These are phyloP conservation scores for Chrysolophus pictus DNA, from an alignment of 2,797 vertebrate genomes.

Conservation along the genomic window DNA sequence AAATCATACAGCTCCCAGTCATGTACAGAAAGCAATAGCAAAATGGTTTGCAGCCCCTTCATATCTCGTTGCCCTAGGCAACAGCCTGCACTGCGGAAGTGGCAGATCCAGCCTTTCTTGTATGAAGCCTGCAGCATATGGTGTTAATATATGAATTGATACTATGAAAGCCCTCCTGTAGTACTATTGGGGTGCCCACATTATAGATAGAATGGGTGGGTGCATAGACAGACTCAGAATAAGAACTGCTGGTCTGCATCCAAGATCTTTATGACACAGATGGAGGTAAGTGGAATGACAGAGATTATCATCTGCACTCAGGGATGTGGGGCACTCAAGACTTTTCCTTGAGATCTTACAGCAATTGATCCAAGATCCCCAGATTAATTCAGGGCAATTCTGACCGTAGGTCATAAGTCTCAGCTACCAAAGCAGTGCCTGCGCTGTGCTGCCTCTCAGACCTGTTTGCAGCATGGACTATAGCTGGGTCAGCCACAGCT, in stretches of 20 bases:
- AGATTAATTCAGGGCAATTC: background rate
- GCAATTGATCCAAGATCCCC: background rate
- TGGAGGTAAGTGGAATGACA: background rate
- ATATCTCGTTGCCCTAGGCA: conserved; percentile 59
- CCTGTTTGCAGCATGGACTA: background rate
- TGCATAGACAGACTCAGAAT: background rate
- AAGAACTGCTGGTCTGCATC: conserved; percentile 15
- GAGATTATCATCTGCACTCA: background rate
- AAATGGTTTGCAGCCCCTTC: conserved; percentile 29
- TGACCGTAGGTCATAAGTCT: background rate
- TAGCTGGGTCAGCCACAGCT: background rate
- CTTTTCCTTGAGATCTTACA: conserved; percentile 20
- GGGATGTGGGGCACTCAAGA: background rate
- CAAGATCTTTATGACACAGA: background rate
- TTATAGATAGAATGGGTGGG: background rate
- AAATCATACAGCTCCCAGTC: conserved; percentile 18
- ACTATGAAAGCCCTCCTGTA: background rate
- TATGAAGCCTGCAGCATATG: background rate
- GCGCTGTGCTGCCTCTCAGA: background rate
- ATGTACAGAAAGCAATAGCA: conserved; percentile 25
- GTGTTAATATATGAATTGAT: conserved; percentile 30
- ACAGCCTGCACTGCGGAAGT: conserved; percentile 35
- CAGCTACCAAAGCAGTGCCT: background rate
- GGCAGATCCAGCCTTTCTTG: background rate
- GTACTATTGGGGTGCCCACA: background rate